Conservation (phyloP, 2,888 invertebrate genomes). For the Drosophila antonietae region DNA sequence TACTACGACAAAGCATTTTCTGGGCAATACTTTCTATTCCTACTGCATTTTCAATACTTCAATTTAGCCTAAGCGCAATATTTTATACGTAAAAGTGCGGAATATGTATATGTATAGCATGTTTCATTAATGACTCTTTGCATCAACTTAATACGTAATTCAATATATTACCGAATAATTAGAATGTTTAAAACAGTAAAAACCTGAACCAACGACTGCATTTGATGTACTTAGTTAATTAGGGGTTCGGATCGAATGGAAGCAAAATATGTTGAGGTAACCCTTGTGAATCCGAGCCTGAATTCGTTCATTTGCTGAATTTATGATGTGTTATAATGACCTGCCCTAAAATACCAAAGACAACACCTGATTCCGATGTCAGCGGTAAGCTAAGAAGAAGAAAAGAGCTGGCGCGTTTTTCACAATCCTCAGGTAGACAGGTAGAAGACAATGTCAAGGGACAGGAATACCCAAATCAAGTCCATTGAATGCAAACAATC, state of each 20-base stretch:
- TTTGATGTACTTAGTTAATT: constrained; percentile 2
- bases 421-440: constrained; percentile 41
- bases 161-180: constrained; percentile 56
- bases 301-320: constrained; percentile 55
- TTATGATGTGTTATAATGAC: constrained; percentile 63
- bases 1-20: constrained; percentile 9
- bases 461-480: constrained; percentile 77
- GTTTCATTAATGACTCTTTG: constrained; percentile 57
- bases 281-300: constrained; percentile 20
- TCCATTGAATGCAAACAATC: constrained; percentile 68
- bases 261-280: neutral
- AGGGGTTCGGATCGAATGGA: neutral
- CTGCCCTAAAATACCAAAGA: constrained; percentile 66
- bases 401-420: neutral
- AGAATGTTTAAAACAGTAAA: constrained; percentile 41
- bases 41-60: constrained; percentile 47
- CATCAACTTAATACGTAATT: constrained; percentile 72
- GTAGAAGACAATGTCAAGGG: constrained; percentile 66
- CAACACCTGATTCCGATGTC: constrained; percentile 63
- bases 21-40: constrained; percentile 29
- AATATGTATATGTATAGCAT: constrained; percentile 40
- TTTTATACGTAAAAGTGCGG: constrained; percentile 20
- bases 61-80: constrained; percentile 12
- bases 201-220: neutral
- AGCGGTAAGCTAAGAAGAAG: constrained; percentile 17